A percentile compares a stretch with the other conserved stretches of the same genome.
These are phyloP conservation scores for Synanthedon andrenaeformis DNA, from an alignment of 2,888 invertebrate species.

Conservation along the genomic window DNA sequence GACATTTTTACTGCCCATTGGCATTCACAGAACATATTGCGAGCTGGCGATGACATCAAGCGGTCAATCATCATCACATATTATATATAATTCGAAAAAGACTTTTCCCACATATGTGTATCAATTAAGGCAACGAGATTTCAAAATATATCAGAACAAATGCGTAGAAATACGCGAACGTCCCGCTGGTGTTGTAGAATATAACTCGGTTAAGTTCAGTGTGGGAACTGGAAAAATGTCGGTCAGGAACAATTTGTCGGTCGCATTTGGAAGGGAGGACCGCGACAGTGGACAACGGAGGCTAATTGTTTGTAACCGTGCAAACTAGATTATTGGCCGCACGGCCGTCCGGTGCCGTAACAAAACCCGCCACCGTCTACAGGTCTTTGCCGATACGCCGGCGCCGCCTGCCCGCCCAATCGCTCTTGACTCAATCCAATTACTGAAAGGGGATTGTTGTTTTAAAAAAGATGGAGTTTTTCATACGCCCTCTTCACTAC, in stretches of 20 bases:
- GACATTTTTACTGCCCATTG: too few relatives aligned
- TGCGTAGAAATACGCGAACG: too few relatives aligned
- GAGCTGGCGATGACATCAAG: too few relatives aligned
- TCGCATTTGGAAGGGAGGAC: neutral
- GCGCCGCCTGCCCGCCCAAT: slow-evolving; percentile 15
- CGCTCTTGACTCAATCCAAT: slow-evolving; percentile 39
- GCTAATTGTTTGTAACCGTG: slow-evolving; percentile 49
- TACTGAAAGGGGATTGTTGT: slow-evolving; percentile 28
- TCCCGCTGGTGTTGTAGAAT: too few relatives aligned
- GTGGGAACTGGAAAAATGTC: neutral
- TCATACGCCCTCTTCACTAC: neutral
- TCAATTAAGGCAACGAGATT: too few relatives aligned
- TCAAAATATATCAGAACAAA: too few relatives aligned
- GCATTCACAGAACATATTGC: too few relatives aligned
- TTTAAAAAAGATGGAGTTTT: slow-evolving; percentile 15
- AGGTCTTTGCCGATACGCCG: slow-evolving; percentile 2
- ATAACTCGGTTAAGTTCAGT: neutral
- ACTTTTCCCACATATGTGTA: too few relatives aligned
- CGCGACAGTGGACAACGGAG: slow-evolving; percentile 20
- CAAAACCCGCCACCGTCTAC: slow-evolving; percentile 6
- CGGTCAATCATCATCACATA: too few relatives aligned
- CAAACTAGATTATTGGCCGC: slow-evolving; percentile 40
- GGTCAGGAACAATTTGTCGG: neutral
- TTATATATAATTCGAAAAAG: too few relatives aligned
- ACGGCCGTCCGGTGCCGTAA: slow-evolving; percentile 10